Evolutionary conservation across 30 jellyfish, hydroid and myxozoan genomes (phyloP), one percentile per base, ranked within the genome.

Genomic region (Turritopsis dohrnii): DNA sequence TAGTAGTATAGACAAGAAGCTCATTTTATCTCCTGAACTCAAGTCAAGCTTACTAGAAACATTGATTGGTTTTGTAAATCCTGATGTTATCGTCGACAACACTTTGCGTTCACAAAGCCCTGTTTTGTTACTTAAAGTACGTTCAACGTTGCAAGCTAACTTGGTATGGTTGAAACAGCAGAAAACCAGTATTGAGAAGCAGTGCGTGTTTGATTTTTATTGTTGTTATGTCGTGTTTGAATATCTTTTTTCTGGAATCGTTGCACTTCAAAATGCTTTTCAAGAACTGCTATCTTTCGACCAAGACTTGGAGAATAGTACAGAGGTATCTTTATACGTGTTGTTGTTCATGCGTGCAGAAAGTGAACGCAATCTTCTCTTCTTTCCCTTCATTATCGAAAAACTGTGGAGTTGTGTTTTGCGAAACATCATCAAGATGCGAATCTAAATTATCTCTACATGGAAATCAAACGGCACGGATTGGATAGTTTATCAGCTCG

Each of bases 151-250:
- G 28, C 29, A 76, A 53, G 75, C 23, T 23, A 76, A 23, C 72
- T n/a, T 76, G n/a, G 23, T 65, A 19, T 69, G 54, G 20, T 76
- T 75, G 22, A 65, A 28, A 28, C 23, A 23, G 23, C 26, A 28
- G 71, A 29, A 28, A 65, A 24, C 72, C 54, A 19, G 72, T 1
- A 23, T 76, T 53, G 60, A 41, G 13, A 41, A 41, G 13, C 29
- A 28, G 1, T 28, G n/a, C 28, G n/a, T 76, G 28, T 28, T 28
- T 21, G 87, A 80, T 28, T 80, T 80, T 80, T 7, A 31, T 23
- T 80, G 87, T 26, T 80, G 87, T 26, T 80, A 52, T 29, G 26
- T 80, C 65, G 52, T 65, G 71, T 80, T 80, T 65, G 79, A 65
- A 8, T 80, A 80, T 80, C 13, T 80, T 7, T 80, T 28, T 65